These are phyloP conservation scores for Chloropsis hardwickii DNA, from an alignment of 2,113 vertebrate genomes.

Conservation along the genomic window DNA sequence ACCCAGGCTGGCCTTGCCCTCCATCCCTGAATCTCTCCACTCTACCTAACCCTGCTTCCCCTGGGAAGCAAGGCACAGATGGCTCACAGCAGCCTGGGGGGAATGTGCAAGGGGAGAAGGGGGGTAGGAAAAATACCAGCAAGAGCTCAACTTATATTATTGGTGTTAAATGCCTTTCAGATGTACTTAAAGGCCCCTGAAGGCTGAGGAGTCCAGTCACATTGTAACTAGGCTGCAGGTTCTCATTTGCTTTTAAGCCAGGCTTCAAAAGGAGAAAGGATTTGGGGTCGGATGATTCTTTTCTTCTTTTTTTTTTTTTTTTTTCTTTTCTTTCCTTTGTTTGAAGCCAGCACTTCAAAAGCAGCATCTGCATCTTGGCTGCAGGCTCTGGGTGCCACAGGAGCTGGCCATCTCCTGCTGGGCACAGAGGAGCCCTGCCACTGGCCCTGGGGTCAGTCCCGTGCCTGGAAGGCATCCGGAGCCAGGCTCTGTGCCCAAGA, in stretches of 20 bases:
- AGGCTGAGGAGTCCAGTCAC: not conserved
- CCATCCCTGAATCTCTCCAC: not conserved
- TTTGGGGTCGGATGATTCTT: not conserved
- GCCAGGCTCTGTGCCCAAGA: not conserved
- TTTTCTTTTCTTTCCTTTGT: not conserved
- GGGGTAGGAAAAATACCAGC: not conserved
- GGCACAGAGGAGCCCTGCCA: not conserved
- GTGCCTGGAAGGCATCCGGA: rapidly evolving
- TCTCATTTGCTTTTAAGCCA: slow-evolving; percentile 55
- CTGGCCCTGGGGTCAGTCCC: not conserved
- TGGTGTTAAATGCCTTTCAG: slow-evolving; percentile 61
- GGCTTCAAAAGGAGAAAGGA: slow-evolving; percentile 42
- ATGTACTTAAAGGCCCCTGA: slow-evolving; percentile 30
- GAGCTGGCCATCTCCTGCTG: not conserved
- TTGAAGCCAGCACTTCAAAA: slow-evolving; percentile 46
- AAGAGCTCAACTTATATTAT: slow-evolving; percentile 21
- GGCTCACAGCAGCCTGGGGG: slow-evolving; percentile 18
- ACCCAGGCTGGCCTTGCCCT: not conserved
- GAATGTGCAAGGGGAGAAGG: not conserved
- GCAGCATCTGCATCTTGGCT: not conserved
- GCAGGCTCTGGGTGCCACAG: not conserved
- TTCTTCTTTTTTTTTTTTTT: too few relatives aligned
- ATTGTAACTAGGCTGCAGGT: slow-evolving; percentile 24
- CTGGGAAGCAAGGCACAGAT: not conserved
- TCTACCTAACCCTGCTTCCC: not conserved